Base-by-base conservation (phyloP, 1,140 invertebrate species). In the Lepidurus apus region DNA sequence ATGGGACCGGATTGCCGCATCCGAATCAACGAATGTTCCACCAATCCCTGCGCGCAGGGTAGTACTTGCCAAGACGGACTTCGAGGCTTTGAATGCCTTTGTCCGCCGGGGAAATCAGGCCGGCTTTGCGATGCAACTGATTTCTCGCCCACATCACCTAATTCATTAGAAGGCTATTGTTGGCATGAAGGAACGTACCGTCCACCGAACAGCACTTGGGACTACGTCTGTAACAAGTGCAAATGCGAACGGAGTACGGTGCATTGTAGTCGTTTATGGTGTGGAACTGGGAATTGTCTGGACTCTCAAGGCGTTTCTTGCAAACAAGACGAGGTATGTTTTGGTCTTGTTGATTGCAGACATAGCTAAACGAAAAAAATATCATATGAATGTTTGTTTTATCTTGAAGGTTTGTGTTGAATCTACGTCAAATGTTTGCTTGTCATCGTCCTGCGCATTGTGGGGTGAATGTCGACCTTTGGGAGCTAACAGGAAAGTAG, bases 91-190 rank as follows among this genome's bases (percentile, higher is more conserved):
- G 44, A 77, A 26, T 81, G 81, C 44, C 76, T 82, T 42, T 82
- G 81, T 74, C 77, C 80, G 34, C 89, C 93, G 0, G 95, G 94
- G 0, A 96, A 94, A 0, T 94, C 93, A 0, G 94, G 95, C 11
- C 87, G 88, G 24, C 95, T 95, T 83, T 98, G 97, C 84, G 95
- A 98, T 85, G 91, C 93, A 81, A 95, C 96, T 84, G 93, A 85
- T 21, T 85, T 85, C n/a, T 85, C 86, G 74, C 43, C 75, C 9
- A 77, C 24, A 13, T 8, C 47, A 43, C 42, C 7, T 34, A 79
- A 43, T 17, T 24, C 79, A 3, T 65, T 65, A 65, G 53, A 65
- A 65, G 42, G 79, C 45, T 74, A 84, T n/a, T 91, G 90, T 83
- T 81, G 85, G 17, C 90, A 88, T 87, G 86, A 88, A 78, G 86